Evolutionary conservation across 2,113 vertebrate genomes (phyloP).

Genomic region (Meles meles): DNA sequence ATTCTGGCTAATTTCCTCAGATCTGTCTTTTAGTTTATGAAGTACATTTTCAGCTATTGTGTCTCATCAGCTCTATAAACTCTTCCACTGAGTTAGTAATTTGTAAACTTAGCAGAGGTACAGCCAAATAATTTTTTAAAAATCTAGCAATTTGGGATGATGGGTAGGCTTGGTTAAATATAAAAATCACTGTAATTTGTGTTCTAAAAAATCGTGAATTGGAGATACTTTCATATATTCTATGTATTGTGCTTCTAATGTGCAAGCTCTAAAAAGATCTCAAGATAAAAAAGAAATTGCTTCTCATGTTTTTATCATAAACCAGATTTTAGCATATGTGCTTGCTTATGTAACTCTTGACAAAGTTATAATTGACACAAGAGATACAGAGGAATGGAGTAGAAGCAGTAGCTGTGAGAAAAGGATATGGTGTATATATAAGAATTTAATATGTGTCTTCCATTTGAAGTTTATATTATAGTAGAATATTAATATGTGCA

Average conservation of each 20-base stretch:
- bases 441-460: not conserved
- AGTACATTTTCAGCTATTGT: not conserved
- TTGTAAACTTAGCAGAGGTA: not conserved
- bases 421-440: not conserved
- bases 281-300: constrained; percentile 4
- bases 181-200: not conserved
- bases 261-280: not conserved
- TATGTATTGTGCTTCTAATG: not conserved
- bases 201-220: not conserved
- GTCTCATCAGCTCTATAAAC: not conserved
- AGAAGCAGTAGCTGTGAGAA: not conserved
- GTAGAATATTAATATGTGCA: not conserved
- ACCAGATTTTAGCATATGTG: not conserved
- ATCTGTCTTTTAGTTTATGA: not conserved
- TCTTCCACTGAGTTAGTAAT: not conserved
- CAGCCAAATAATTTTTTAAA: not conserved
- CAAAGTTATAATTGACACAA: not conserved
- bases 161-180: not conserved
- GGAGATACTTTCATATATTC: not conserved
- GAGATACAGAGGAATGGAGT: not conserved
- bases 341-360: not conserved
- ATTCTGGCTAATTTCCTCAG: not conserved
- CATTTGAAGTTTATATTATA: not conserved
- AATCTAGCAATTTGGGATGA: not conserved
- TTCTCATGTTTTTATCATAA: not conserved